These are phyloP conservation scores for Calliopsis andreniformis DNA, from an alignment of 1,140 invertebrate species.

Conservation along the genomic window DNA sequence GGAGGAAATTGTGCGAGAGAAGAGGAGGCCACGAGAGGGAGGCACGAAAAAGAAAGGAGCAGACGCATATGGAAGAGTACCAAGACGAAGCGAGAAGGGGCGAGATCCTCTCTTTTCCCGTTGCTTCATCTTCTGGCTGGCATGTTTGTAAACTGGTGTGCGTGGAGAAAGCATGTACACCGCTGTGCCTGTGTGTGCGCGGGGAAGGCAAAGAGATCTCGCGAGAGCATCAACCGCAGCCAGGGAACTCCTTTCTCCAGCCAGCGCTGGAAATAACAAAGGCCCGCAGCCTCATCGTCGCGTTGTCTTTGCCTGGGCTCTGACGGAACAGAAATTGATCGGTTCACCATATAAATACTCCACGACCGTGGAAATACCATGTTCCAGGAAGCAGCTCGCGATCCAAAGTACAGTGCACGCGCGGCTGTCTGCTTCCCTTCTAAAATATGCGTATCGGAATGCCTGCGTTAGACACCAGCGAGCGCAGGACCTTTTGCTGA, in stretches of 20 bases:
- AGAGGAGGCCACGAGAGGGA: slow-evolving; percentile 4
- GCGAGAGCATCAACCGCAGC: slow-evolving; percentile 22
- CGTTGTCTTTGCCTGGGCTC: background rate
- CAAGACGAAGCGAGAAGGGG: background rate
- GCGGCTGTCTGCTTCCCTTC: too few species aligned
- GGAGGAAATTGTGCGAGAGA: slow-evolving; percentile 58
- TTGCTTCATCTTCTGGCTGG: slow-evolving; percentile 25
- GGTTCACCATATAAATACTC: too few species aligned
- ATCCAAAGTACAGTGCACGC: too few species aligned
- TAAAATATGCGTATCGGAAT: background rate
- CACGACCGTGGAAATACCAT: background rate
- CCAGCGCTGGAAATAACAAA: background rate
- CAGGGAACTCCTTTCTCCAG: background rate
- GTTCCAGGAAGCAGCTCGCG: too few species aligned
- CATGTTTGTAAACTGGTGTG: background rate
- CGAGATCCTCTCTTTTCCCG: background rate
- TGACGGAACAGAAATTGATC: slow-evolving; percentile 7
- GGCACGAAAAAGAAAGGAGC: slow-evolving; percentile 19
- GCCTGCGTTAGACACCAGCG: background rate
- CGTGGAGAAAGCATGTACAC: background rate
- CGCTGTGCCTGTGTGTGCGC: too few species aligned
- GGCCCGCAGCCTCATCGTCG: background rate
- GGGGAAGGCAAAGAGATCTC: background rate
- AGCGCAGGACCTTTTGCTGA: background rate
- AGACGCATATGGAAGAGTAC: background rate